Evolutionary conservation across 2,113 vertebrate species (phyloP).

Genomic region (Malurus elegans): DNA sequence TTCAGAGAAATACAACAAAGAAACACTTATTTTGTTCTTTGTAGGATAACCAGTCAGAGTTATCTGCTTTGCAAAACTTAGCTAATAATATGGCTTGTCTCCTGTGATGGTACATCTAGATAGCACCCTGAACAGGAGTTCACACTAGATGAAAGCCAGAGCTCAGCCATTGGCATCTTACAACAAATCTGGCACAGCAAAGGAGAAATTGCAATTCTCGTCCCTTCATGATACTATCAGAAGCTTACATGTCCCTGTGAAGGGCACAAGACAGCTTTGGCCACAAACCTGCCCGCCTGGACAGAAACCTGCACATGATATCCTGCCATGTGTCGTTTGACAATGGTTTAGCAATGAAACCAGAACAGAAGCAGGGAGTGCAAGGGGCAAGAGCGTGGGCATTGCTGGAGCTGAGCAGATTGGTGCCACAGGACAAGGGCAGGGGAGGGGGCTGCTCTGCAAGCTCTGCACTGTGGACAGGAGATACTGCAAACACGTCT

Average conservation of each 20-base stretch:
- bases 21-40: background rate
- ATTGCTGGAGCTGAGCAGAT: background rate
- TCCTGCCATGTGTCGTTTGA: background rate
- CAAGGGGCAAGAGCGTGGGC: accelerated
- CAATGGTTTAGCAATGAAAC: background rate
- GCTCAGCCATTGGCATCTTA: background rate
- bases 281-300: background rate
- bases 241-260: background rate
- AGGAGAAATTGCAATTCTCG: background rate
- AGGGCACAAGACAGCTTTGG: background rate
- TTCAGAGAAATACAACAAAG: background rate
- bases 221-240: background rate
- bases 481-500: background rate
- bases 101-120: background rate
- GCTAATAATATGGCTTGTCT: background rate
- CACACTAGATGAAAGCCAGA: background rate
- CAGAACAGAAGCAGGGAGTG: background rate
- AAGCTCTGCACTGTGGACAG: no score
- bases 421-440: background rate
- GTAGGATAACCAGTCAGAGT: background rate
- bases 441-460: background rate
- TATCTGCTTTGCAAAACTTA: background rate
- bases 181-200: background rate
- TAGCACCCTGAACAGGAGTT: background rate
- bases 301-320: background rate